Base-by-base conservation (phyloP, 2,888 invertebrate genomes). In the Enoplolaimus lenunculus region DNA sequence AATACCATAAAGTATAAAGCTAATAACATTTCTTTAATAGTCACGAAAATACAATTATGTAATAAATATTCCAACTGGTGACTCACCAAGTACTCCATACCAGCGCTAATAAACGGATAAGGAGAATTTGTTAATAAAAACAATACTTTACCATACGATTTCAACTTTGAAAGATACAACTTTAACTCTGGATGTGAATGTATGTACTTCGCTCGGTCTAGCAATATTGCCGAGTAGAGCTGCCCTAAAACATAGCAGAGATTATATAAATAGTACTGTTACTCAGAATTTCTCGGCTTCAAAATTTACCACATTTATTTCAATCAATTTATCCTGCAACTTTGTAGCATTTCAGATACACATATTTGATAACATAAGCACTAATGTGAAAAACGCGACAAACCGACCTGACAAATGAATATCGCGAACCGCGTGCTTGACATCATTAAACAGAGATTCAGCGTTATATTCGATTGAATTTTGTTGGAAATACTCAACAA, bases 51-150 rank as follows among this genome's bases (percentile, higher is more conserved):
- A n/a, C n/a, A n/a, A n/a, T n/a, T n/a, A n/a, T n/a, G n/a, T n/a
- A n/a, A n/a, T n/a, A n/a, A n/a, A n/a, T n/a, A n/a, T n/a, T n/a
- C n/a, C n/a, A n/a, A n/a, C n/a, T n/a, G n/a, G n/a, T n/a, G n/a
- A n/a, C n/a, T 45, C 30, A 75, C 29, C 67, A 62, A 60, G 34
- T 68, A 64, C 57, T 26, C 64, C 65, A 69, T 31, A 57, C 68
- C 35, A 31, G 68, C 29, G 45, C 69, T 65, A 21, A 92, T 93
- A 85, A 97, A 97, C 78, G 89, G 88, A 81, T 88, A 94, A 0
- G 94, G 94, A 81, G 94, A 94, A 81, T 97, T 97, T 13, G 97
- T 95, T 21, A 98, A 92, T 71, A 97, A 85, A 82, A 97, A 97
- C 74, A 94, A 84, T 80, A 91, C 90, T 81, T 94, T 95, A 57